Conservation (phyloP, 2,797 vertebrate genomes). For the Gobionotothen gibberifrons region DNA sequence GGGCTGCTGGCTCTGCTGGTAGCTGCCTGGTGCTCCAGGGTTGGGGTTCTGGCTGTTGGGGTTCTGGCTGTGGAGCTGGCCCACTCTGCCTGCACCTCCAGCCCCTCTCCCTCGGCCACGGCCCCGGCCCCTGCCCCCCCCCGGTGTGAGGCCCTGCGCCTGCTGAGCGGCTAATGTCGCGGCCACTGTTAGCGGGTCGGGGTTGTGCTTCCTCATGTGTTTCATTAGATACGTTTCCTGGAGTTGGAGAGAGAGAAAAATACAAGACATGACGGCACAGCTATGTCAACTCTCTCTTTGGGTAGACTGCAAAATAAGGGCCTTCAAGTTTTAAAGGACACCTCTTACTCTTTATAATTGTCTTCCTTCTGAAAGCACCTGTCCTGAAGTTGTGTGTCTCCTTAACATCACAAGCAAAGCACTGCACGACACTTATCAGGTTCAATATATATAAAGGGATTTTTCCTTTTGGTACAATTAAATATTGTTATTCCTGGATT, state of each 20-base stretch:
- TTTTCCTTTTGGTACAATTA: too few relatives aligned
- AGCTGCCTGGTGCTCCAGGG: conserved; percentile 77
- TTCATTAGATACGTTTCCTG: conserved; percentile 97
- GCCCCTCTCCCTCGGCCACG: conserved; percentile 80
- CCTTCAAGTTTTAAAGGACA: too few relatives aligned
- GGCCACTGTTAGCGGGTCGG: conserved; percentile 88
- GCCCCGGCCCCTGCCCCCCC: conserved; percentile 77
- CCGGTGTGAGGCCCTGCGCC: conserved; percentile 81
- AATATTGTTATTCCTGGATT: too few relatives aligned
- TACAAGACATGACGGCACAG: background rate
- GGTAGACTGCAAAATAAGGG: too few relatives aligned
- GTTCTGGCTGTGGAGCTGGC: conserved; percentile 78
- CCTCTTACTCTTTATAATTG: too few relatives aligned
- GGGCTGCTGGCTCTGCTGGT: conserved; percentile 77
- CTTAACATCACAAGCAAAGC: too few relatives aligned
- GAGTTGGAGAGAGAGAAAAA: conserved; percentile 1
- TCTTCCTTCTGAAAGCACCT: too few relatives aligned
- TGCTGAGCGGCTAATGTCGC: conserved; percentile 88
- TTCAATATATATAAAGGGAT: too few relatives aligned
- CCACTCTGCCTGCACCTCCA: conserved; percentile 61
- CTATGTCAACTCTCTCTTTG: background rate
- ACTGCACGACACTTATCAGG: too few relatives aligned
- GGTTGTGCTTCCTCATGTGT: conserved; percentile 99
- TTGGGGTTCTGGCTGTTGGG: conserved; percentile 81
- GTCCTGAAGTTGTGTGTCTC: too few relatives aligned